phyloP scores from a whole-genome alignment of 2,113 vertebrate species.

The Cynoglossus semilaevis region DNA sequence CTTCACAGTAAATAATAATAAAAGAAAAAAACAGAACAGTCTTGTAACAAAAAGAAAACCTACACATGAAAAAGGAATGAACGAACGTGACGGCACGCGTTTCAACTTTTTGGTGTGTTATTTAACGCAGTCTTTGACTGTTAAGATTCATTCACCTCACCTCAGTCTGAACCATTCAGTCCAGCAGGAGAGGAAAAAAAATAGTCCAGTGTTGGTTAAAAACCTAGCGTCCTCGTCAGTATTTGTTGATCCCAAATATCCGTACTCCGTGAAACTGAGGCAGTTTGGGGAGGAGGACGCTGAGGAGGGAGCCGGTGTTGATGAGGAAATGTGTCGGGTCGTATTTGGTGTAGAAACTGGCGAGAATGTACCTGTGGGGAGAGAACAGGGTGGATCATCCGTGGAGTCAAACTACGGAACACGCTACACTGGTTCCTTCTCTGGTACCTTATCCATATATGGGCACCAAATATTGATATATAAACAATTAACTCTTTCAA shows the following conservation, averaged over 20 bases:
- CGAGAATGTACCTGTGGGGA: constrained; percentile 84
- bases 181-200: constrained; percentile 12
- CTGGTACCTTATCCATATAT: too few relatives aligned
- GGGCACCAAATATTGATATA: too few relatives aligned
- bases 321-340: constrained; percentile 86
- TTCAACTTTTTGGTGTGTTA: constrained; percentile 15
- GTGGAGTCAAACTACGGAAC: too few relatives aligned
- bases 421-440: too few relatives aligned
- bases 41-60: constrained; percentile 12
- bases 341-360: constrained; percentile 96
- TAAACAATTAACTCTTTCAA: too few relatives aligned
- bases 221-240: constrained; percentile 69
- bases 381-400: neutral
- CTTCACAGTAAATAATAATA: constrained; percentile 28
- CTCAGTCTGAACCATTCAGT: constrained; percentile 19
- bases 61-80: neutral
- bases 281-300: constrained; percentile 88
- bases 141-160: constrained; percentile 22
- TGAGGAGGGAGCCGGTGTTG: constrained; percentile 88
- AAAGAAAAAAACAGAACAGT: constrained; percentile 2
- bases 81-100: neutral
- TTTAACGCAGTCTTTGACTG: constrained; percentile 33
- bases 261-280: constrained; percentile 94
- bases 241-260: constrained; percentile 93
- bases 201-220: constrained; percentile 15